Conservation (phyloP, 2,888 invertebrate species). For the Scrobipalpa costella region DNA sequence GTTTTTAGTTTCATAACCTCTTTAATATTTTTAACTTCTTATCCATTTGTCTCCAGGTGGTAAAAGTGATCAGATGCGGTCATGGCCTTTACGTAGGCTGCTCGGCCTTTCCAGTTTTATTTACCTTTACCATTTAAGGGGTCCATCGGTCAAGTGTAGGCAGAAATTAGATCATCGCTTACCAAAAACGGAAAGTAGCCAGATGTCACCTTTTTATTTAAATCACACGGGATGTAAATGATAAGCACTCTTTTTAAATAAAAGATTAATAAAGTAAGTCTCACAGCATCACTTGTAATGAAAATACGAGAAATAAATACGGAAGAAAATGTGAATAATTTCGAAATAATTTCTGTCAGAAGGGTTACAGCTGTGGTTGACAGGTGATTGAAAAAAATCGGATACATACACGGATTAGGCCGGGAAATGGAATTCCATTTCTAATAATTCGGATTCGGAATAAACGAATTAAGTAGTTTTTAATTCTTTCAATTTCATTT, state of each 20-base stretch:
- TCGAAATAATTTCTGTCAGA: neutral
- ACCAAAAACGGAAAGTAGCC: slow-evolving; percentile 23
- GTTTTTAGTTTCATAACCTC: slow-evolving; percentile 11
- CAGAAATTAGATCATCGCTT: slow-evolving; percentile 25
- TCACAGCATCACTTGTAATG: neutral
- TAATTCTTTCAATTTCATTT: too few relatives aligned
- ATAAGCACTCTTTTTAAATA: neutral
- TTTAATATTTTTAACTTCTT: neutral
- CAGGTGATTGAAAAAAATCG: too few relatives aligned
- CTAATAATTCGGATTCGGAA: too few relatives aligned
- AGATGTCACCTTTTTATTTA: neutral
- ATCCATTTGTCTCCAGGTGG: neutral
- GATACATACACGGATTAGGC: too few relatives aligned
- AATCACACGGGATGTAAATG: neutral
- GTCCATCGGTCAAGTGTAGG: slow-evolving; percentile 19
- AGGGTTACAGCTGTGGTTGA: neutral
- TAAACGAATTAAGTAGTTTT: too few relatives aligned
- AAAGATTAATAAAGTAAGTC: neutral
- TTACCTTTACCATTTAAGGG: slow-evolving; percentile 27
- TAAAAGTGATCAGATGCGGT: slow-evolving; percentile 4
- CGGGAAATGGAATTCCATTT: too few relatives aligned
- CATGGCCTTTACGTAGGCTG: slow-evolving; percentile 2
- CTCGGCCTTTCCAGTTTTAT: slow-evolving; percentile 17
- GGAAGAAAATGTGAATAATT: neutral
- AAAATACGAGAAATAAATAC: neutral